phyloP scores from a whole-genome alignment of 2,113 vertebrate genomes.

The Hydrolagus affinis region DNA sequence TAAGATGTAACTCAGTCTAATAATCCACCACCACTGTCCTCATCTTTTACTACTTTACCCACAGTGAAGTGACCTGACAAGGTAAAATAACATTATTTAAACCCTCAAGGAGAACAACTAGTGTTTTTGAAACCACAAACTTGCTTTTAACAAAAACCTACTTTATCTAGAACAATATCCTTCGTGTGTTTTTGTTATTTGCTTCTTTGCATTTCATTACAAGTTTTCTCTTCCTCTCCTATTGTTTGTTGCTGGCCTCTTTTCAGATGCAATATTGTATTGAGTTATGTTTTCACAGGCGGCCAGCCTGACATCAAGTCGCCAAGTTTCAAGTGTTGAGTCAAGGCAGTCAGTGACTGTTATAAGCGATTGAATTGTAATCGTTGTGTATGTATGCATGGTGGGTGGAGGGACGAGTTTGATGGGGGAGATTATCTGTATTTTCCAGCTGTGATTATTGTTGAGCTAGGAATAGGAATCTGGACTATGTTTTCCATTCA shows the following conservation, averaged over 20 bases:
- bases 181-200: not conserved
- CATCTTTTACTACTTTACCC: not conserved
- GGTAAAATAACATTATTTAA: not conserved
- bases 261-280: not conserved
- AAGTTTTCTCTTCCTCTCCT: not conserved
- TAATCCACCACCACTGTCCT: not conserved
- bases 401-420: no score
- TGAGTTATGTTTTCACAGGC: no score
- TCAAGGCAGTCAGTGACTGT: no score
- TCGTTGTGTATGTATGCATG: no score
- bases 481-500: not conserved
- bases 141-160: not conserved
- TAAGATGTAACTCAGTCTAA: no score
- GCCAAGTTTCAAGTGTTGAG: no score
- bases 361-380: no score
- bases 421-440: no score
- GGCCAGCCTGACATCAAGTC: no score
- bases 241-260: not conserved
- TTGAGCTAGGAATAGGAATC: not conserved
- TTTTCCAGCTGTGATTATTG: no score
- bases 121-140: not conserved
- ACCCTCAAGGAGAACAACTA: no score
- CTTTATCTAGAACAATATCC: not conserved
- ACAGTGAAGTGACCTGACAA: not conserved
- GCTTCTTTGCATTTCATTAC: not conserved